A percentile compares a stretch with the other conserved stretches of the same genome.
These are phyloP conservation scores for Exocentrus adspersus DNA, from an alignment of 2,888 invertebrate species.

Conservation along the genomic window DNA sequence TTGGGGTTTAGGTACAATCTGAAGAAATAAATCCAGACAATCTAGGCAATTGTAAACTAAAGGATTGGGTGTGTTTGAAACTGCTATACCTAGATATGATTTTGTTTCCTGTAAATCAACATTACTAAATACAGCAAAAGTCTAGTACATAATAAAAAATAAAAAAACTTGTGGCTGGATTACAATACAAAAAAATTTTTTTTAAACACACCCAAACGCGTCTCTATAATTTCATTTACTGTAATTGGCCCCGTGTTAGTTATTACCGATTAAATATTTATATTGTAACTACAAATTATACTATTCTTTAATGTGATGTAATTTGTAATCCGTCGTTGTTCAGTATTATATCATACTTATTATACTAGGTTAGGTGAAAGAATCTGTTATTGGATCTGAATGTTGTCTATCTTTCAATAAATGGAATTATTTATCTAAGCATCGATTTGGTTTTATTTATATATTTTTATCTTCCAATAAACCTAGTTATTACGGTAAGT, in stretches of 20 bases:
- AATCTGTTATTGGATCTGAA: conserved; percentile 3
- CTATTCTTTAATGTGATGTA: conserved; percentile 5
- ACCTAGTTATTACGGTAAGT: too few relatives aligned
- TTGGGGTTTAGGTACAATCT: conserved; percentile 50
- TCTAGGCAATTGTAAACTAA: neutral
- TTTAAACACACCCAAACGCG: conserved; percentile 1
- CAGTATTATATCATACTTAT: too few relatives aligned
- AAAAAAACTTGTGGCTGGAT: conserved; percentile 12
- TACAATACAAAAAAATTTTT: neutral
- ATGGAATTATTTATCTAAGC: conserved; percentile 23
- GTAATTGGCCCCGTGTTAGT: conserved; percentile 30
- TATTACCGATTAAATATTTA: conserved; percentile 5
- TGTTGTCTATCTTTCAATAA: neutral
- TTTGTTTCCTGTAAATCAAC: neutral
- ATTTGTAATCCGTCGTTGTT: conserved; percentile 11
- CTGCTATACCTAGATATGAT: too few relatives aligned
- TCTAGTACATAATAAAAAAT: too few relatives aligned
- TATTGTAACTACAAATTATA: neutral
- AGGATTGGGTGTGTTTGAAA: neutral
- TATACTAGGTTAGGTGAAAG: conserved; percentile 1
- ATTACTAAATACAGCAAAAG: too few relatives aligned
- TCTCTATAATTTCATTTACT: conserved; percentile 19
- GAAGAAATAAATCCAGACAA: neutral
- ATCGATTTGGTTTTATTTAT: conserved; percentile 3
- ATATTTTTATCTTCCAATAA: neutral